Base-by-base conservation (phyloP, 2,797 vertebrate species). In the Philypnodon macrostomus region DNA sequence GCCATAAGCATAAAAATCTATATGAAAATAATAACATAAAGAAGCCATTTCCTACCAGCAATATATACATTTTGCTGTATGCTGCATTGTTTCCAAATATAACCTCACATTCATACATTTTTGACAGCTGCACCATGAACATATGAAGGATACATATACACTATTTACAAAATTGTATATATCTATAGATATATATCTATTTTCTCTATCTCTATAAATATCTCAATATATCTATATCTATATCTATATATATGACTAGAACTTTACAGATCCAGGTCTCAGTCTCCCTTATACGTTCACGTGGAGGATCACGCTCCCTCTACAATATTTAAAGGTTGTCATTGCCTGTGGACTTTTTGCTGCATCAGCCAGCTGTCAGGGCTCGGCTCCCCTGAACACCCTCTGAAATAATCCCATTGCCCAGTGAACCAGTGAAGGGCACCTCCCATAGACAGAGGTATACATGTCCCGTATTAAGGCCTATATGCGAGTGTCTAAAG, bases 341-440 rank as follows among this genome's bases (percentile, higher is more conserved):
- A 49, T 47, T 37, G 24, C 57, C 49, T 14, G 29, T 11, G 12
- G 30, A 29, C 13, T 19, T 64, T 74, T 47, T 58, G 62, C 70
- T 70, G 61, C 26, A 38, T 68, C 57, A 67, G 58, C 61, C 21
- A 15, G 21, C 53, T 56, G 56, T 54, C 50, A 53, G 15, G 34
- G 17, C 7, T 35, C 26, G 39, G 21, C 32, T 19, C 29, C 49
- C 32, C 24, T 2, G 18, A 57, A 19, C 45, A 41, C 26, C 50
- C 63, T 26, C 36, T 38, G 15, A 58, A 53, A 62, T 52, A 67
- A 71, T 64, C 59, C 35, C 60, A 44, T 21, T 54, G 58, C 29
- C 60, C 70, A 64, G 63, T 53, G 41, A 63, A 62, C 67, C 67
- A 47, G 27, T 53, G 47, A 73, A 70, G 71, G 68, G 33, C 70